phyloP scores from a whole-genome alignment of 2,888 invertebrate species.

The Platypus cylindrus region DNA sequence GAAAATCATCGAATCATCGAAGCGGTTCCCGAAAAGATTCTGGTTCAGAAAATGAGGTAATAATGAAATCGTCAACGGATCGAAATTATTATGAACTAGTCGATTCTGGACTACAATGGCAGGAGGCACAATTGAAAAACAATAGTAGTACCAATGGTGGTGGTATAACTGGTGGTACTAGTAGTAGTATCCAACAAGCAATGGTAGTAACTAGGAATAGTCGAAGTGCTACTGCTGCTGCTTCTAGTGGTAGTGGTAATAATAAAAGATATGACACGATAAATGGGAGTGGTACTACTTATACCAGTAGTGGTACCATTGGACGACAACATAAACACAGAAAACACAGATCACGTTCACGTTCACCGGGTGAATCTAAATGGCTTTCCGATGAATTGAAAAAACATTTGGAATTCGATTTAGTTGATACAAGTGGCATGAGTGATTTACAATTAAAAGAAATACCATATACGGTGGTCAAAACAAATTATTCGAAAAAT shows the following conservation, averaged over 20 bases:
- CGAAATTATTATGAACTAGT: slow-evolving; percentile 53
- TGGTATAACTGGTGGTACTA: slow-evolving; percentile 29
- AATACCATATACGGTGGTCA: slow-evolving; percentile 80
- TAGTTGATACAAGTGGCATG: slow-evolving; percentile 83
- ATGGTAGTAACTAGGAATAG: slow-evolving; percentile 50
- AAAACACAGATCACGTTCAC: slow-evolving; percentile 35
- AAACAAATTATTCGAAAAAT: slow-evolving; percentile 52
- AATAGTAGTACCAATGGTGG: slow-evolving; percentile 30
- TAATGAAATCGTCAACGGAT: slow-evolving; percentile 23
- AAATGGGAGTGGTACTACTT: too few relatives aligned
- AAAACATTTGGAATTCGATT: slow-evolving; percentile 76
- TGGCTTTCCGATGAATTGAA: slow-evolving; percentile 66
- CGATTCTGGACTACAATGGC: slow-evolving; percentile 82
- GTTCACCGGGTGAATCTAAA: slow-evolving; percentile 62
- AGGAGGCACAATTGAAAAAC: slow-evolving; percentile 66
- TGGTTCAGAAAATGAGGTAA: slow-evolving; percentile 58
- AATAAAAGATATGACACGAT: too few relatives aligned
- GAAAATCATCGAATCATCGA: slow-evolving; percentile 63
- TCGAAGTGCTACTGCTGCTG: slow-evolving; percentile 11
- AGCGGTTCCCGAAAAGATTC: slow-evolving; percentile 57
- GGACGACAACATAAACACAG: slow-evolving; percentile 21
- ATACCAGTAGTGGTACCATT: slow-evolving; percentile 9
- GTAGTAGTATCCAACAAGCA: slow-evolving; percentile 52
- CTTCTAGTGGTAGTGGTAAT: slow-evolving; percentile 1
- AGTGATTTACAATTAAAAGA: slow-evolving; percentile 74